Evolutionary conservation across 2,888 invertebrate species (phyloP), one percentile per base, ranked within the genome.

Genomic region (Amblyjoppa proteus): DNA sequence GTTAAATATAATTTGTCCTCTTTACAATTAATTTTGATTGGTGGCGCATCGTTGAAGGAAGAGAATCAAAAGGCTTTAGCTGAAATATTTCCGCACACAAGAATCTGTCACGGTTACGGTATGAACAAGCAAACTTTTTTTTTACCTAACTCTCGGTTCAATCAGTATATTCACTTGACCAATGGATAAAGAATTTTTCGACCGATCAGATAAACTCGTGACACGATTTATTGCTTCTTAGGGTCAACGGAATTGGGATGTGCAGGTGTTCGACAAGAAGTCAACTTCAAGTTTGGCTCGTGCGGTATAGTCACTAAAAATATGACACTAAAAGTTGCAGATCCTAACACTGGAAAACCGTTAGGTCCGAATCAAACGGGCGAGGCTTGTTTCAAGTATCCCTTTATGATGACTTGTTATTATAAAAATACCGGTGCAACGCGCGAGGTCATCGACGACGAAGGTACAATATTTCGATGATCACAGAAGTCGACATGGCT

Each of bases 211-310:
- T 28, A 49, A 61, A 28, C 53, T 7, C 53, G 16, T 5, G 45
- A 13, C 16, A 11, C 6, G 11, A 20, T 53, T 28, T 61, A 20
- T 56, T 5, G 13, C 0, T 6, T 9, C 3, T 28, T 38, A 92
- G 92, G 92, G 11, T 88, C 89, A 85, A 91, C 93, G 0, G 93
- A 93, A 81, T 1, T 88, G 1, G 87, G 88, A 6, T 87, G 88
- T 13, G 0, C 79, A 0, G 34, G 13, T 0, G 6, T 86, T 0
- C 0, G 25, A 0, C 92, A 91, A 84, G n/a, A 20, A 0, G 1
- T 5, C 0, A 3, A 70, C 0, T 70, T 81, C 9, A 85, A 84
- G 9, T 76, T 75, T 1, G 90, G 91, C 0, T 92, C 92, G 1
- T 88, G 89, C 0, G 92, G 93, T 2, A 80, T 70, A 4, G 49